Percentiles rank a stretch among this genome's conserved stretches.
These are phyloP conservation scores for Artemisiospiza belli DNA, from an alignment of 2,113 vertebrate genomes.

Conservation along the genomic window DNA sequence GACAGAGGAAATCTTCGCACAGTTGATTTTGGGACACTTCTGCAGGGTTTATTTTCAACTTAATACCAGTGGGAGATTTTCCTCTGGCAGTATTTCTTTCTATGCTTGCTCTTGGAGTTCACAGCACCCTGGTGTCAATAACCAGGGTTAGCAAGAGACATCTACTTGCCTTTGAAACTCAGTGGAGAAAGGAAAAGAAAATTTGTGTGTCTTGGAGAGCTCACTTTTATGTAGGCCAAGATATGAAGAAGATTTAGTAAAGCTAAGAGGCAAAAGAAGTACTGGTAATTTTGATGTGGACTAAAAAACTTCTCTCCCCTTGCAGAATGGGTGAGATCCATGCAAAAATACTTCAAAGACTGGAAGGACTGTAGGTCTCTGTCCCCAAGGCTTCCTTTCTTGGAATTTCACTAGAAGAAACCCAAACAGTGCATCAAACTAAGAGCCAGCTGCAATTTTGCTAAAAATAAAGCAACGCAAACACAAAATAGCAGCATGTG, in stretches of 20 bases:
- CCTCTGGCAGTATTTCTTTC: background rate
- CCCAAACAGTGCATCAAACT: background rate
- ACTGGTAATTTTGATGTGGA: background rate
- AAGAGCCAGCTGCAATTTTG: background rate
- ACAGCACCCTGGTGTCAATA: background rate
- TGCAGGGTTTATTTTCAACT: background rate
- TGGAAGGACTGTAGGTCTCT: background rate
- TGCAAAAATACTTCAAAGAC: background rate
- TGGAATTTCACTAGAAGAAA: conserved; percentile 1
- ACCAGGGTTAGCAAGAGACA: background rate
- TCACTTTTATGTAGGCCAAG: background rate
- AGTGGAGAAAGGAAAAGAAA: background rate
- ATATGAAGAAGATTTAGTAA: background rate
- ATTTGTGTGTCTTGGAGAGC: background rate
- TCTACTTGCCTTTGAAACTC: background rate
- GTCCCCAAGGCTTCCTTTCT: background rate
- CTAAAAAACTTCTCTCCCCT: background rate
- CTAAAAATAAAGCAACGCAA: conserved; percentile 7
- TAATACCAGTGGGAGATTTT: background rate
- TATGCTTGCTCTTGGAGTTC: background rate
- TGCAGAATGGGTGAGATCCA: background rate
- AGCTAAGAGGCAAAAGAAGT: background rate
- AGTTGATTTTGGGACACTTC: background rate
- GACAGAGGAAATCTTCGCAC: background rate
- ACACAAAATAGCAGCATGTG: background rate